phyloP scores from a whole-genome alignment of 2,797 vertebrate genomes.

The Scarus forsteni region DNA sequence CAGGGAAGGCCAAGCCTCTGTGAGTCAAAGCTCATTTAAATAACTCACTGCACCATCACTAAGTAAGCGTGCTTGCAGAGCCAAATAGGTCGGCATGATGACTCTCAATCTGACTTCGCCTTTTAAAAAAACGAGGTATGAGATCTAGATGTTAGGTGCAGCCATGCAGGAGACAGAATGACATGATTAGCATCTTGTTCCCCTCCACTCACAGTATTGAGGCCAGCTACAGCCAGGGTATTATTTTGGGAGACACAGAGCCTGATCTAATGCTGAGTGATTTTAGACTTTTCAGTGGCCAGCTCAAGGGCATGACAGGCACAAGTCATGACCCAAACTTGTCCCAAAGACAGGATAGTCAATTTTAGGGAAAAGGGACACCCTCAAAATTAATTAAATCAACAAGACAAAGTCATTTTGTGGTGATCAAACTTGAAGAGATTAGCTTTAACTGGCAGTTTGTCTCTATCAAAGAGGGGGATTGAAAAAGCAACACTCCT shows the following conservation, averaged over 20 bases:
- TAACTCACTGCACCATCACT: slow-evolving; percentile 78
- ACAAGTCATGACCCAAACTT: slow-evolving; percentile 53
- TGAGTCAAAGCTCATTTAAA: slow-evolving; percentile 80
- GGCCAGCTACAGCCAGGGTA: slow-evolving; percentile 57
- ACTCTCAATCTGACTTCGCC: slow-evolving; percentile 48
- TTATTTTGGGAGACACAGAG: slow-evolving; percentile 61
- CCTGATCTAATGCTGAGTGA: slow-evolving; percentile 55
- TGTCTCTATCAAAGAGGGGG: slow-evolving; percentile 48
- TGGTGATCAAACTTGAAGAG: slow-evolving; percentile 41
- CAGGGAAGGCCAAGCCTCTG: slow-evolving; percentile 68
- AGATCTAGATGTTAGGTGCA: slow-evolving; percentile 41
- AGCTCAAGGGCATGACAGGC: slow-evolving; percentile 72
- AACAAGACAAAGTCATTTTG: slow-evolving; percentile 17
- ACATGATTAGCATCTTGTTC: slow-evolving; percentile 62
- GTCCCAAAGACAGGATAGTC: slow-evolving; percentile 32
- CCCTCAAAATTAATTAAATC: slow-evolving; percentile 29
- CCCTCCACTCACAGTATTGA: slow-evolving; percentile 54
- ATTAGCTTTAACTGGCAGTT: slow-evolving; percentile 38
- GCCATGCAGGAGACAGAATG: slow-evolving; percentile 57
- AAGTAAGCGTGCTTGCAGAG: slow-evolving; percentile 60
- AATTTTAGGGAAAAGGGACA: slow-evolving; percentile 20
- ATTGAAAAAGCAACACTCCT: slow-evolving; percentile 35
- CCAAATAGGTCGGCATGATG: slow-evolving; percentile 74
- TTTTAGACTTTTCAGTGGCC: slow-evolving; percentile 54
- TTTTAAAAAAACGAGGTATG: slow-evolving; percentile 16